These are phyloP conservation scores for Agrotis puta DNA, from an alignment of 2,888 invertebrate species.

Conservation along the genomic window DNA sequence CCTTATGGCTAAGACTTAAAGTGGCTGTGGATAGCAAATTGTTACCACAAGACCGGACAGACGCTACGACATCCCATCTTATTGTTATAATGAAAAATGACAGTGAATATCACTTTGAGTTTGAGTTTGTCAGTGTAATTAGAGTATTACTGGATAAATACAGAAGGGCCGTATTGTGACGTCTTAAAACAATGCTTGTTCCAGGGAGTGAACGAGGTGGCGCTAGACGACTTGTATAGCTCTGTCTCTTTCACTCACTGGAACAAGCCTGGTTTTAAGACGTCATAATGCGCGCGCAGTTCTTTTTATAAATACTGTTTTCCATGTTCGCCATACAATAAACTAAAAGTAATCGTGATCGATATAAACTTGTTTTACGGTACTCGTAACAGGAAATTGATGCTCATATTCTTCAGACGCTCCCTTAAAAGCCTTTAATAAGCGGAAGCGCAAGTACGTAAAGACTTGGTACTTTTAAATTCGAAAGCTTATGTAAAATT, in stretches of 20 bases:
- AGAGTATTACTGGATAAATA: no score
- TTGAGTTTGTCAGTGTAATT: no score
- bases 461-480: neutral
- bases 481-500: neutral
- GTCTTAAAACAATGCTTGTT: no score
- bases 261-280: no score
- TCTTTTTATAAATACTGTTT: no score
- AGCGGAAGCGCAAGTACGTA: neutral
- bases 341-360: neutral
- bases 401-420: neutral
- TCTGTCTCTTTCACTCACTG: no score
- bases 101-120: conserved; percentile 6
- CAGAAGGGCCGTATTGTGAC: no score
- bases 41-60: neutral
- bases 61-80: neutral
- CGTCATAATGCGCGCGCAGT: no score
- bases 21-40: conserved; percentile 4
- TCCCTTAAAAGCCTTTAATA: neutral
- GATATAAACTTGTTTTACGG: neutral
- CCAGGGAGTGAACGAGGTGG: no score
- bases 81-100: neutral
- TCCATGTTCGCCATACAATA: neutral
- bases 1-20: conserved; percentile 3
- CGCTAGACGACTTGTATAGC: no score
- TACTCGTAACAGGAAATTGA: neutral